Evolutionary conservation across 1,140 invertebrate species (phyloP).

Genomic region (Neuroterus valhalla): DNA sequence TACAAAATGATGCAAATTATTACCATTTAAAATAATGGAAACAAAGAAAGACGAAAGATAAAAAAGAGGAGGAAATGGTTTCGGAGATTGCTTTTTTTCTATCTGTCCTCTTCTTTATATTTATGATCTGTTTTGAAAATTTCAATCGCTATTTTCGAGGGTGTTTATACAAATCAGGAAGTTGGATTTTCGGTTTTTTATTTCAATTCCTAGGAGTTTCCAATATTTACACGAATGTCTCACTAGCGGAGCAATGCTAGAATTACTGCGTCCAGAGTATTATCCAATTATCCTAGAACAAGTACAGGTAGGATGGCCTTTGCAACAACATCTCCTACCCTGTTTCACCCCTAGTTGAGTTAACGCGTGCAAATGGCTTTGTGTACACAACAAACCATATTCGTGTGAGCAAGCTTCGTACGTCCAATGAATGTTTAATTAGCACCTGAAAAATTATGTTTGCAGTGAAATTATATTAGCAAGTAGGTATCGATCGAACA

Average conservation of each 20-base stretch:
- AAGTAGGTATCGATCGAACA: not conserved
- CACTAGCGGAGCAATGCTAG: not conserved
- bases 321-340: not conserved
- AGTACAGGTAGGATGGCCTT: constrained; percentile 5
- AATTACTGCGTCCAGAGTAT: not conserved
- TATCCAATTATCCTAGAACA: constrained; percentile 18
- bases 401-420: not conserved
- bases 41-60: too few relatives aligned
- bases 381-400: constrained; percentile 11
- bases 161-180: too few relatives aligned
- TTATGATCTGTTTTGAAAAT: too few relatives aligned
- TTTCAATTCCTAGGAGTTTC: too few relatives aligned
- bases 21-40: too few relatives aligned
- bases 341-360: constrained; percentile 10
- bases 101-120: too few relatives aligned
- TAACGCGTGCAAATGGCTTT: constrained; percentile 16
- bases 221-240: too few relatives aligned
- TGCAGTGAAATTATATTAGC: constrained; percentile 14
- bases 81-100: too few relatives aligned
- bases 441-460: constrained; percentile 19
- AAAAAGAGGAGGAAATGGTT: too few relatives aligned
- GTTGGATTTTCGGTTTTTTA: too few relatives aligned
- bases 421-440: constrained; percentile 8
- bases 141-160: too few relatives aligned
- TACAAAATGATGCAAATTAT: too few relatives aligned